A percentile compares a stretch with the other conserved stretches of the same genome.
Evolutionary conservation across 2,797 vertebrate species (phyloP).

Genomic region (Malurus splendens): DNA sequence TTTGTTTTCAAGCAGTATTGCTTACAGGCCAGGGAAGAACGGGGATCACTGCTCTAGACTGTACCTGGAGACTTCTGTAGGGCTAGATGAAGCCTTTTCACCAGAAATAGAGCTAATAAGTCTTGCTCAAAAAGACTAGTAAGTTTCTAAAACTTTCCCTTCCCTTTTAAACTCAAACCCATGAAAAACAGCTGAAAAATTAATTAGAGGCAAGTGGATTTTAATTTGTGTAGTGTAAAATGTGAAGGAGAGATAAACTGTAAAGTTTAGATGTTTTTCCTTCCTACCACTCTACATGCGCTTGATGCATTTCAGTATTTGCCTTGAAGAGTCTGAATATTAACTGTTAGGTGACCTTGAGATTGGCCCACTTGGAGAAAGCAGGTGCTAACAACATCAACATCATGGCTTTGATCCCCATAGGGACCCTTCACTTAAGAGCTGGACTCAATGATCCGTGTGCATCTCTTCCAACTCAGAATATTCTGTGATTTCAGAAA

Average conservation of each 20-base stretch:
- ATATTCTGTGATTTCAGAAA: neutral
- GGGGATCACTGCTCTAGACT: neutral
- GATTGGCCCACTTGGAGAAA: neutral
- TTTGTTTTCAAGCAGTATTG: neutral
- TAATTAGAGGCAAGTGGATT: neutral
- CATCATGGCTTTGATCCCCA: accelerated
- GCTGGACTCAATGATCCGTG: neutral
- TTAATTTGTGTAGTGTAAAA: neutral
- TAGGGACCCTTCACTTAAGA: accelerated
- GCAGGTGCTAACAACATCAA: neutral
- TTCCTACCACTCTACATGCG: neutral
- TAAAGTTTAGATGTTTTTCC: neutral
- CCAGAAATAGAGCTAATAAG: neutral
- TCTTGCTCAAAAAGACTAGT: neutral
- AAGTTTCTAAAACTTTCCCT: neutral
- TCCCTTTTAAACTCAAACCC: neutral
- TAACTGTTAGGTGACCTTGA: neutral
- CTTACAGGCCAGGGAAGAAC: neutral
- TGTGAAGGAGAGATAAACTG: neutral
- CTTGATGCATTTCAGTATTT: neutral
- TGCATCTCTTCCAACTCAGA: neutral
- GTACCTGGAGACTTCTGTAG: neutral
- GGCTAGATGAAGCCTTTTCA: neutral
- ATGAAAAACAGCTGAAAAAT: neutral
- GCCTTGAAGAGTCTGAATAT: neutral